Evolutionary conservation across 2,888 invertebrate species (phyloP), one percentile per base, ranked within the genome.

Genomic region (Melanotus villosus): DNA sequence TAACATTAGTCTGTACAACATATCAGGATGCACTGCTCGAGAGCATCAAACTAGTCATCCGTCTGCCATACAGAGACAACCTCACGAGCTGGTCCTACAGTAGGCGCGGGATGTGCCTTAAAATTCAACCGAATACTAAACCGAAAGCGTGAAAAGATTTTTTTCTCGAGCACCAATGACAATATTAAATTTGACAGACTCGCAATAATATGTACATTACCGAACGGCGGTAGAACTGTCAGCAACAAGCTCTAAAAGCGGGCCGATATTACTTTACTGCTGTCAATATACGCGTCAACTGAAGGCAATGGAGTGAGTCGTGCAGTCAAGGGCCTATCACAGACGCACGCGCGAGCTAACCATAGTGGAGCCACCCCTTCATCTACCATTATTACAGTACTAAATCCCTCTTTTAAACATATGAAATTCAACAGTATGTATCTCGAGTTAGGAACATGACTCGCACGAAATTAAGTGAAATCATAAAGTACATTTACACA

Each of bases 1-100:
- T 78, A 82, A 82, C 78, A 77, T 81, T 83, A 83, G 84, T 81
- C 83, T 84, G 82, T 84, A 84, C 83, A 83, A 82, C 78, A 79
- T 79, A 66, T 72, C 68, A 69, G n/a, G 73, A 75, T 73, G 74
- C 71, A 78, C 78, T 76, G 77, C 77, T 74, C 72, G 72, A 74
- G 76, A 74, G 65, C 60, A 56, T 70, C 47, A 70, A 68, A 62
- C 68, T 63, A 66, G 21, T 32, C 38, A 50, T 58, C 38, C 50
- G 34, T 30, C 23, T 36, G 59, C 54, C 52, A 36, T 63, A 21
- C 52, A 38, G 16, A 45, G 45, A 50, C 36, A 63, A 68, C 19
- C 38, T 50, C 52, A 41, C 41, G 50, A 68, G 56, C 30, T 52
- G 67, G 57, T 70, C 62, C 45, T 58, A 56, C 30, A 68, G 32